Percentiles rank a stretch among this genome's conserved stretches.
These are phyloP conservation scores for Drosophila tropicalis DNA, from an alignment of 1,140 invertebrate genomes.

Conservation along the genomic window DNA sequence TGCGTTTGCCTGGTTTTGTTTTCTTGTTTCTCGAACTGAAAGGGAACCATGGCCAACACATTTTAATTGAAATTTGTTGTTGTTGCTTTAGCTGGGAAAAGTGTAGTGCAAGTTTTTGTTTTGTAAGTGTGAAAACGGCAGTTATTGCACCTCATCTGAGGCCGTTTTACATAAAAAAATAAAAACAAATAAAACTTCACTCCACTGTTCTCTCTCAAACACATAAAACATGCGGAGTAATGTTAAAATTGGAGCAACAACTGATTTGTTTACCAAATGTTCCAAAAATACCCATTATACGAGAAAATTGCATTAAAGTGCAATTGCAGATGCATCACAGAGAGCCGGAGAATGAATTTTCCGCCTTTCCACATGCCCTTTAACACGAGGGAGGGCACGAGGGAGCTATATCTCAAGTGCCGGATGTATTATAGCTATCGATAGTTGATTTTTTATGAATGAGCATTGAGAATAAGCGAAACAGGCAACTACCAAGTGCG, in stretches of 20 bases:
- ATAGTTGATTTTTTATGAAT: constrained; percentile 61
- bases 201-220: background rate
- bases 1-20: constrained; percentile 13
- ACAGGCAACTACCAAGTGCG: constrained; percentile 15
- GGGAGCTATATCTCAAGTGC: constrained; percentile 49
- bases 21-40: background rate
- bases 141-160: background rate
- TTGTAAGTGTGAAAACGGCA: constrained; percentile 34
- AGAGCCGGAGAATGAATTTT: background rate
- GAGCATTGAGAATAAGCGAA: constrained; percentile 19
- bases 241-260: constrained; percentile 47
- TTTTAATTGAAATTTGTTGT: constrained; percentile 36
- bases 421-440: constrained; percentile 53
- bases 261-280: constrained; percentile 57
- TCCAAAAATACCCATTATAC: constrained; percentile 44
- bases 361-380: constrained; percentile 17
- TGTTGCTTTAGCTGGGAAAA: constrained; percentile 25
- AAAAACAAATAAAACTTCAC: too few relatives aligned
- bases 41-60: constrained; percentile 15
- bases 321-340: constrained; percentile 8
- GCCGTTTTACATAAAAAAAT: background rate
- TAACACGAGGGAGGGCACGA: too few relatives aligned
- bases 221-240: constrained; percentile 24
- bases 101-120: constrained; percentile 25
- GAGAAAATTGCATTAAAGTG: constrained; percentile 50